phyloP scores from a whole-genome alignment of 2,888 invertebrate genomes.

The Epinotia bilunana region DNA sequence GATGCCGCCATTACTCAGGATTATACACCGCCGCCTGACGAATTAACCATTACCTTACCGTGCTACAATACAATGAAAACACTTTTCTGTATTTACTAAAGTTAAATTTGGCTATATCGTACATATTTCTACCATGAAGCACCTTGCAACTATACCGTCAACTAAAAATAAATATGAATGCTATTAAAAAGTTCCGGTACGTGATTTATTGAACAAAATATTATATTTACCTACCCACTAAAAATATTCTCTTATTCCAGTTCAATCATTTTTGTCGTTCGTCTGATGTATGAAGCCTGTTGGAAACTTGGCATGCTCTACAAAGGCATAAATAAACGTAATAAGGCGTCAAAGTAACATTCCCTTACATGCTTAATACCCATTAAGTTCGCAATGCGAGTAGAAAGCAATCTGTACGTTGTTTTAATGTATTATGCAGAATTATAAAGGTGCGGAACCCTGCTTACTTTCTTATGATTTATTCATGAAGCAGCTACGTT shows the following conservation, averaged over 20 bases:
- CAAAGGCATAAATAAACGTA: slow-evolving; percentile 30
- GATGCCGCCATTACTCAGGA: slow-evolving; percentile 73
- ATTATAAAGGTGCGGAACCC: slow-evolving; percentile 80
- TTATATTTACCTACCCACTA: slow-evolving; percentile 2
- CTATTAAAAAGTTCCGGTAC: neutral
- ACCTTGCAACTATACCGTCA: neutral
- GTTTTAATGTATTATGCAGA: slow-evolving; percentile 84
- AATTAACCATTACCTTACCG: slow-evolving; percentile 48
- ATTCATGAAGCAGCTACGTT: slow-evolving; percentile 80
- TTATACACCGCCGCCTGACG: slow-evolving; percentile 56
- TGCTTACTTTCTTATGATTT: slow-evolving; percentile 82
- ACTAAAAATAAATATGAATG: neutral
- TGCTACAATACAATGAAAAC: slow-evolving; percentile 5
- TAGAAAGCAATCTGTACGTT: slow-evolving; percentile 81
- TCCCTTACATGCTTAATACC: slow-evolving; percentile 70
- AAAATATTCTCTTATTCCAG: neutral
- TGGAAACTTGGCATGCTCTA: slow-evolving; percentile 20
- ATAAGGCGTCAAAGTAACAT: slow-evolving; percentile 43
- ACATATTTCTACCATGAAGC: neutral
- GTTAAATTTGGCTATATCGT: neutral
- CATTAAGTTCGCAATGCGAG: slow-evolving; percentile 80
- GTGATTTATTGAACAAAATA: neutral
- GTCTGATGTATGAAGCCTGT: slow-evolving; percentile 24
- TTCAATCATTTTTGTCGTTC: slow-evolving; percentile 21
- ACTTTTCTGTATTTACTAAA: neutral